These are phyloP conservation scores for Tichodroma muraria DNA, from an alignment of 2,113 vertebrate genomes.

Conservation along the genomic window DNA sequence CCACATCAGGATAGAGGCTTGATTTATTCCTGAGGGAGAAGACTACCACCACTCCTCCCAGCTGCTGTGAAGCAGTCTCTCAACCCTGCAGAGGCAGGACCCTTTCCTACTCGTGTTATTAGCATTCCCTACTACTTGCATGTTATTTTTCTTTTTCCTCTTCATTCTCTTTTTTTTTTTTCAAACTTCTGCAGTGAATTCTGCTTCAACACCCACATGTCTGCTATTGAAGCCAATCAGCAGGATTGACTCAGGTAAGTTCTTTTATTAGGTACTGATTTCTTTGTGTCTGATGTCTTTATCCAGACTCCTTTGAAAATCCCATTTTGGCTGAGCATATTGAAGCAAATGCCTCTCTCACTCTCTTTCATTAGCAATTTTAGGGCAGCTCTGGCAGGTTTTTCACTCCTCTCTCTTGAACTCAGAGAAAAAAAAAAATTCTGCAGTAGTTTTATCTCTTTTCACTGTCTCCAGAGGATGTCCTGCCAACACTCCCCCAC, in stretches of 20 bases:
- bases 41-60: background rate
- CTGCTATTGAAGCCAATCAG: slow-evolving; percentile 63
- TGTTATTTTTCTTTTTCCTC: slow-evolving; percentile 31
- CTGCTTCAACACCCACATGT: slow-evolving; percentile 59
- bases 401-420: slow-evolving; percentile 50
- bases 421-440: background rate
- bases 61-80: background rate
- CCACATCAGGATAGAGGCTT: background rate
- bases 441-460: slow-evolving; percentile 5
- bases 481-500: slow-evolving; percentile 36
- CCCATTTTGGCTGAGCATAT: slow-evolving; percentile 62
- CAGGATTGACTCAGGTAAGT: slow-evolving; percentile 63
- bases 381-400: slow-evolving; percentile 42
- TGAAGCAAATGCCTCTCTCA: slow-evolving; percentile 60
- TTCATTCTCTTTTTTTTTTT: slow-evolving; percentile 11
- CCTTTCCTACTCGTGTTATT: background rate
- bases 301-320: slow-evolving; percentile 61
- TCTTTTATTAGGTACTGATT: slow-evolving; percentile 64
- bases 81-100: slow-evolving; percentile 3
- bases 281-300: slow-evolving; percentile 68
- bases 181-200: slow-evolving; percentile 47
- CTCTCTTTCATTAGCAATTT: slow-evolving; percentile 63
- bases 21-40: background rate
- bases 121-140: slow-evolving; percentile 21
- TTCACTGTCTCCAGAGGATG: slow-evolving; percentile 23